These are phyloP conservation scores for Scaptodrosophila latifasciaeformis DNA, from an alignment of 2,888 invertebrate genomes.

Conservation along the genomic window DNA sequence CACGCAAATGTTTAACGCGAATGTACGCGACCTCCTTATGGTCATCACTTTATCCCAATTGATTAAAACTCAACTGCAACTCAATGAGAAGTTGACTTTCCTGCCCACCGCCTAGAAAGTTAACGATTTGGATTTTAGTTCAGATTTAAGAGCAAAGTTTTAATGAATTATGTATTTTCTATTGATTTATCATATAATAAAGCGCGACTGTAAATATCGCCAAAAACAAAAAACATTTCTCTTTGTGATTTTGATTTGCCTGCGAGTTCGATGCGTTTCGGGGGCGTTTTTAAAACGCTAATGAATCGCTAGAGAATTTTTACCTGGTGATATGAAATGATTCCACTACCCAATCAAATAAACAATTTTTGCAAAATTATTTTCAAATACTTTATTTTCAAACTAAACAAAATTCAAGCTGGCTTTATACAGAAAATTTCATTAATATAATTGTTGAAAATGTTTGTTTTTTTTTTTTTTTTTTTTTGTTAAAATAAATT, in stretches of 20 bases:
- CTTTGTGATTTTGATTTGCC: too few species aligned
- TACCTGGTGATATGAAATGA: too few species aligned
- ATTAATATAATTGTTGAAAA: slow-evolving; percentile 28
- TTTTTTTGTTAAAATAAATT: too few species aligned
- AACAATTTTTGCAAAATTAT: not conserved
- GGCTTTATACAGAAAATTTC: slow-evolving; percentile 52
- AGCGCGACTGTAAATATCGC: slow-evolving; percentile 31
- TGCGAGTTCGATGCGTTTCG: too few species aligned
- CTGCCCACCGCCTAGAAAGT: slow-evolving; percentile 80
- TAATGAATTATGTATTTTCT: slow-evolving; percentile 33
- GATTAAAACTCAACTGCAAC: slow-evolving; percentile 95
- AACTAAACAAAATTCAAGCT: slow-evolving; percentile 56
- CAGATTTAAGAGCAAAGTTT: slow-evolving; percentile 46
- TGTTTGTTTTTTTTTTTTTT: not conserved
- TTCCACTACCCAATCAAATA: too few species aligned
- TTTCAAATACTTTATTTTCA: slow-evolving; percentile 48
- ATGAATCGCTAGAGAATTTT: too few species aligned
- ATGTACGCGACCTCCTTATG: slow-evolving; percentile 98
- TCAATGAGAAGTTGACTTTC: slow-evolving; percentile 96
- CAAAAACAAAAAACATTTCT: not conserved
- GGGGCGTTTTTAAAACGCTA: too few species aligned
- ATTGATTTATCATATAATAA: slow-evolving; percentile 42
- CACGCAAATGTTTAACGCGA: slow-evolving; percentile 95
- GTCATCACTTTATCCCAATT: slow-evolving; percentile 96
- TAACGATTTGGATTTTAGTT: slow-evolving; percentile 22